Evolutionary conservation across 2,888 invertebrate species (phyloP).

Genomic region (Epirrhoe tristata): DNA sequence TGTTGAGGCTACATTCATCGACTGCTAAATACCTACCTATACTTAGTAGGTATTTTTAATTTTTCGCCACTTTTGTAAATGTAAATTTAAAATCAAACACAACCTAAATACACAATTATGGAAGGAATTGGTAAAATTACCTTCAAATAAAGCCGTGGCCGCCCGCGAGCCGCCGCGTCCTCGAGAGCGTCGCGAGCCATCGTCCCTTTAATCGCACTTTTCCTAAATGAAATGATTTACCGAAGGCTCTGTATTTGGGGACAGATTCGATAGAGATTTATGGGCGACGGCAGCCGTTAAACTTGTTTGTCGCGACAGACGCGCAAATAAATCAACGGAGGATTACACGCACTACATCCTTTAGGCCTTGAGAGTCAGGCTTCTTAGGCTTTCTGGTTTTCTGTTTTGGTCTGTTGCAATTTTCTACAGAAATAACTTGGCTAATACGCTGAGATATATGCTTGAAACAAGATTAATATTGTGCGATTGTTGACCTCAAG

Average conservation of each 20-base stretch:
- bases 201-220: slow-evolving; percentile 21
- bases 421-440: no score
- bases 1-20: no score
- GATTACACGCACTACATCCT: slow-evolving; percentile 38
- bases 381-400: not conserved
- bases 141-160: not conserved
- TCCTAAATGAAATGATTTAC: slow-evolving; percentile 42
- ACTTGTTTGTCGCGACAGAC: slow-evolving; percentile 37
- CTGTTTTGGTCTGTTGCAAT: no score
- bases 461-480: no score
- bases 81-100: no score
- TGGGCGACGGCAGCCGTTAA: slow-evolving; percentile 34
- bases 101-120: no score
- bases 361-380: not conserved
- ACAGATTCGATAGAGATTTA: slow-evolving; percentile 39
- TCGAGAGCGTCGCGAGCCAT: slow-evolving; percentile 9
- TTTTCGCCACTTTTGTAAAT: no score
- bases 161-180: not conserved
- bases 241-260: slow-evolving; percentile 25
- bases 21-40: no score
- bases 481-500: no score
- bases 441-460: no score
- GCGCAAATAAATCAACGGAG: slow-evolving; percentile 38
- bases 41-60: no score
- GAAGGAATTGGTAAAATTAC: not conserved